These are phyloP conservation scores for Dinocampus coccinellae DNA, from an alignment of 2,888 invertebrate species.

Conservation along the genomic window DNA sequence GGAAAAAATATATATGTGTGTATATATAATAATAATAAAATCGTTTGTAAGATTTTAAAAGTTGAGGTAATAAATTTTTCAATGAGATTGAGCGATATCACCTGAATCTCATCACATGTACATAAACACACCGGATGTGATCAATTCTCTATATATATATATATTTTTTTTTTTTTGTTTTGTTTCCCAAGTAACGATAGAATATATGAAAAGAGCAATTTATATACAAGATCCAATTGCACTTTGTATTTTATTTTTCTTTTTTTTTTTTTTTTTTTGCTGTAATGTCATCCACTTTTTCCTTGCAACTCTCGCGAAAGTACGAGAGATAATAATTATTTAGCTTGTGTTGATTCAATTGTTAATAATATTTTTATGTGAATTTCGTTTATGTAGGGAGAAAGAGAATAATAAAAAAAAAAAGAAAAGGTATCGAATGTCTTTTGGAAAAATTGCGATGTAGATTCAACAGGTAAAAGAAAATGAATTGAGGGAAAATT, in stretches of 20 bases:
- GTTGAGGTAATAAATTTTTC: conserved; percentile 15
- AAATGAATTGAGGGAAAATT: not conserved
- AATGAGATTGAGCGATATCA: conserved; percentile 46
- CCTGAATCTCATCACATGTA: conserved; percentile 42
- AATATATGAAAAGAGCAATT: not conserved
- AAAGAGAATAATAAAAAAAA: not conserved
- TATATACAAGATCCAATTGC: not conserved
- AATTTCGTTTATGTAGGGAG: too few species aligned
- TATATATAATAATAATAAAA: too few species aligned
- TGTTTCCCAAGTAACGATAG: conserved; percentile 17
- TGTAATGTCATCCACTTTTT: not conserved
- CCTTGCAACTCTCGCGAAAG: not conserved
- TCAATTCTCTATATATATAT: conserved; percentile 48
- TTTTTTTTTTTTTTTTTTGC: not conserved
- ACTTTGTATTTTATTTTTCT: not conserved
- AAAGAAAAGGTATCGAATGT: not conserved
- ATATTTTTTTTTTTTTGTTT: too few species aligned
- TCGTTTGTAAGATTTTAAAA: not conserved
- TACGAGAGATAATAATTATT: not conserved
- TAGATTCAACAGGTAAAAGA: not conserved
- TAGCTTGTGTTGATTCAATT: not conserved
- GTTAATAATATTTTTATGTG: not conserved
- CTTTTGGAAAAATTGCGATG: not conserved
- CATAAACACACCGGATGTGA: conserved; percentile 47
- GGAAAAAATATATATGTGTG: not conserved